phyloP scores from a whole-genome alignment of 1,140 invertebrate species.

The Leptonema lineaticorne region DNA sequence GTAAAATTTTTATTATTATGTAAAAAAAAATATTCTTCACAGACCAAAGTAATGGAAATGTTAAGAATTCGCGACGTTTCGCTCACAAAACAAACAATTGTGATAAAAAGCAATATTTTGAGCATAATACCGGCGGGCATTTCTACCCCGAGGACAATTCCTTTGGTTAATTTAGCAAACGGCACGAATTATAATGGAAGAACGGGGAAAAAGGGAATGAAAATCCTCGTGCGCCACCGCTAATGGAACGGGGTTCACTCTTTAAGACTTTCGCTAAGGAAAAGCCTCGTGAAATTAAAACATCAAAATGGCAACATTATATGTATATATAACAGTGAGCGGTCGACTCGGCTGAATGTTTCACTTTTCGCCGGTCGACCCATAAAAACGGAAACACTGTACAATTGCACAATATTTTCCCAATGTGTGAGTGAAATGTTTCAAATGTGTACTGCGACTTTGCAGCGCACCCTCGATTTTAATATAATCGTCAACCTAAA shows the following conservation, averaged over 20 bases:
- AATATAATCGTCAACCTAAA: too few species aligned
- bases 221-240: conserved; percentile 29
- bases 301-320: conserved; percentile 39
- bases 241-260: conserved; percentile 26
- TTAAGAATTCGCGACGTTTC: too few species aligned
- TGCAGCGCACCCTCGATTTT: too few species aligned
- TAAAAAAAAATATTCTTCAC: too few species aligned
- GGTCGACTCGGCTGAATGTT: conserved; percentile 7
- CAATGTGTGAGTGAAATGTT: conserved; percentile 8
- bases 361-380: conserved; percentile 5
- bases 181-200: conserved; percentile 30
- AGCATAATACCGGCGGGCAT: conserved; percentile 4
- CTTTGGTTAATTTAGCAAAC: conserved; percentile 30
- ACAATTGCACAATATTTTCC: background rate
- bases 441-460: too few species aligned
- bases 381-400: conserved; percentile 18
- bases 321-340: background rate
- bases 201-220: background rate
- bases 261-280: conserved; percentile 28
- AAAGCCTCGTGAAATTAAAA: conserved; percentile 39
- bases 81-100: too few species aligned
- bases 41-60: too few species aligned
- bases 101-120: conserved; percentile 18
- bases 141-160: conserved; percentile 22
- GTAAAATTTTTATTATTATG: too few species aligned